phyloP scores from a whole-genome alignment of 2,113 vertebrate species.

The Tretioscincus oriximinensis region DNA sequence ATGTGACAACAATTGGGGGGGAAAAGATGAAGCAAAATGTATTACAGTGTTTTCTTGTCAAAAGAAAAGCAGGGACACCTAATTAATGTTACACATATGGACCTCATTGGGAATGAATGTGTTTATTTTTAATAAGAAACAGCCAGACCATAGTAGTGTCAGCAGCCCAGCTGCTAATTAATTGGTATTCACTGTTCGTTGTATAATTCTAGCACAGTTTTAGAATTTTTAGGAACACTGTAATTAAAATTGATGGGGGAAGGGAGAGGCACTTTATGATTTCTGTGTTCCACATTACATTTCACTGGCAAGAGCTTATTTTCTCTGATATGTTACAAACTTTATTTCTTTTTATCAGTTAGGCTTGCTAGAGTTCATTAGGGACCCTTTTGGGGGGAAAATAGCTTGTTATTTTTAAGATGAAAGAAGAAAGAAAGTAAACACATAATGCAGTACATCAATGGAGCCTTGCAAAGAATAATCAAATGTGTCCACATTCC shows the following conservation, averaged over 20 bases:
- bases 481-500: rapidly evolving
- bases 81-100: conserved; percentile 73
- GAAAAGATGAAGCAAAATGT: conserved; percentile 67
- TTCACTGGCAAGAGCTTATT: not conserved
- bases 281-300: not conserved
- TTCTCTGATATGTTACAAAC: not conserved
- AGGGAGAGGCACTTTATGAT: conserved; percentile 19
- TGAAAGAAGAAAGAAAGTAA: not conserved
- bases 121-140: conserved; percentile 62
- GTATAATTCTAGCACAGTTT: conserved; percentile 44
- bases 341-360: not conserved
- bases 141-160: conserved; percentile 54
- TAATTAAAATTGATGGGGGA: conserved; percentile 40
- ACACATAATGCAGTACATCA: not conserved
- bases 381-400: not conserved
- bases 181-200: conserved; percentile 59
- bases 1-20: conserved; percentile 63
- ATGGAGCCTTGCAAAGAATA: not conserved
- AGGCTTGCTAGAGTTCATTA: conserved; percentile 12
- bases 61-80: conserved; percentile 64
- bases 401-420: not conserved
- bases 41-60: conserved; percentile 53
- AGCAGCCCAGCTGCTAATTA: conserved; percentile 68
- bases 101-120: conserved; percentile 65
- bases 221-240: conserved; percentile 47